Conservation (phyloP, 2,888 invertebrate genomes). For the Ophion costatus region DNA sequence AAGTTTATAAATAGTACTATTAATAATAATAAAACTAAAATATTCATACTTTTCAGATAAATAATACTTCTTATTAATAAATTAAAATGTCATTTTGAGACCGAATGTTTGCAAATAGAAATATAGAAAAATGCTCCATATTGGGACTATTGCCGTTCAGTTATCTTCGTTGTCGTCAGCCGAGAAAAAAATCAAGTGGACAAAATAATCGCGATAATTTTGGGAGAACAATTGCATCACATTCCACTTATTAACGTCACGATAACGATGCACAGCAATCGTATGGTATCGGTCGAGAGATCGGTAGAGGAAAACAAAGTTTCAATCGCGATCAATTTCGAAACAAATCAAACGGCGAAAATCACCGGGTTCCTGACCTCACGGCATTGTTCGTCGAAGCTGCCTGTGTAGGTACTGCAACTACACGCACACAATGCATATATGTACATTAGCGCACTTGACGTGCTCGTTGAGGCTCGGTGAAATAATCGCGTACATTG, state of each 20-base stretch:
- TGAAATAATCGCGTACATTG: slow-evolving; percentile 42
- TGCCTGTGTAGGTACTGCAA: slow-evolving; percentile 6
- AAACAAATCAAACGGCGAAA: slow-evolving; percentile 71
- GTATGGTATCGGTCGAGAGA: slow-evolving; percentile 30
- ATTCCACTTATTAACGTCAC: neutral
- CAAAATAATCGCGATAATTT: neutral
- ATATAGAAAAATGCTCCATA: no score
- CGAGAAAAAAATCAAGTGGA: no score
- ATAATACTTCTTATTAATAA: no score
- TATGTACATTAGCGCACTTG: neutral
- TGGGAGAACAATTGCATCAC: no score
- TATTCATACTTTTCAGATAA: no score
- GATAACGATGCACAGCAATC: slow-evolving; percentile 2
- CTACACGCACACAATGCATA: neutral
- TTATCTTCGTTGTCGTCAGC: no score
- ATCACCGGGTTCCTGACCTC: slow-evolving; percentile 71
- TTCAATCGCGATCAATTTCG: slow-evolving; percentile 71
- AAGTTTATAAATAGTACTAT: no score
- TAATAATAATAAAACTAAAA: no score
- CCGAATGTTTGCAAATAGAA: no score
- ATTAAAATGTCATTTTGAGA: no score
- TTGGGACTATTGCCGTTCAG: no score
- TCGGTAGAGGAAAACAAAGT: slow-evolving; percentile 65
- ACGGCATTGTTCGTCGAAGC: slow-evolving; percentile 53
- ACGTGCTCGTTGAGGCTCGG: slow-evolving; percentile 25